Conservation (phyloP, 2,113 vertebrate species). For the Toxotes chatareus region DNA sequence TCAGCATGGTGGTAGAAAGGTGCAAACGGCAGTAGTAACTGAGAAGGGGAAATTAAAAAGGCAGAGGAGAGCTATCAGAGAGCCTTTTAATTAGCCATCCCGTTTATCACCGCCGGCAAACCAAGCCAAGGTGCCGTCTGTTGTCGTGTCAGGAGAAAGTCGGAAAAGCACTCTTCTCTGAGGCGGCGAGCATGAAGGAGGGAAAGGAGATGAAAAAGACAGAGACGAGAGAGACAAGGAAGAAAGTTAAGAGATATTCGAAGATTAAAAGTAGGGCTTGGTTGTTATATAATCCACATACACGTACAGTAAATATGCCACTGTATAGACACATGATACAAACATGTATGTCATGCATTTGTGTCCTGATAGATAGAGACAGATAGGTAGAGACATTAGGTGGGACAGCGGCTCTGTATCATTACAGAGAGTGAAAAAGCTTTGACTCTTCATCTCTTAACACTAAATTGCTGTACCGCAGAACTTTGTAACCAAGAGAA, state of each 20-base stretch:
- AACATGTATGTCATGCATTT: neutral
- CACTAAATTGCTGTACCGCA: too few relatives aligned
- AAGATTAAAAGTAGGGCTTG: neutral
- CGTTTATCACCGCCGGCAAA: slow-evolving; percentile 69
- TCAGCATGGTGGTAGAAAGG: slow-evolving; percentile 1
- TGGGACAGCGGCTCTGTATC: neutral
- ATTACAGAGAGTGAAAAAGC: neutral
- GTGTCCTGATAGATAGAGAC: too few relatives aligned
- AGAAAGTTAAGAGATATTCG: slow-evolving; percentile 5
- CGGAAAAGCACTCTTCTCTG: slow-evolving; percentile 37
- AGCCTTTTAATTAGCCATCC: slow-evolving; percentile 79
- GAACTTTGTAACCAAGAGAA: neutral
- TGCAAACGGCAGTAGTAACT: slow-evolving; percentile 58
- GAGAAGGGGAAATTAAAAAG: slow-evolving; percentile 78
- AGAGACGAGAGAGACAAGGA: neutral
- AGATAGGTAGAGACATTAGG: neutral
- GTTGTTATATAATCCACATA: slow-evolving; percentile 5
- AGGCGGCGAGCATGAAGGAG: slow-evolving; percentile 37
- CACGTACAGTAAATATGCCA: neutral
- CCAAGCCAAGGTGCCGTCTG: slow-evolving; percentile 63
- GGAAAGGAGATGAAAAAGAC: slow-evolving; percentile 38
- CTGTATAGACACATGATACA: neutral
- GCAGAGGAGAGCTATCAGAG: slow-evolving; percentile 75
- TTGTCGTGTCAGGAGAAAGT: slow-evolving; percentile 59
- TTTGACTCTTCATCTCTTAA: neutral